Conservation (phyloP, 2,888 invertebrate species). For the Oscheius sp. region DNA sequence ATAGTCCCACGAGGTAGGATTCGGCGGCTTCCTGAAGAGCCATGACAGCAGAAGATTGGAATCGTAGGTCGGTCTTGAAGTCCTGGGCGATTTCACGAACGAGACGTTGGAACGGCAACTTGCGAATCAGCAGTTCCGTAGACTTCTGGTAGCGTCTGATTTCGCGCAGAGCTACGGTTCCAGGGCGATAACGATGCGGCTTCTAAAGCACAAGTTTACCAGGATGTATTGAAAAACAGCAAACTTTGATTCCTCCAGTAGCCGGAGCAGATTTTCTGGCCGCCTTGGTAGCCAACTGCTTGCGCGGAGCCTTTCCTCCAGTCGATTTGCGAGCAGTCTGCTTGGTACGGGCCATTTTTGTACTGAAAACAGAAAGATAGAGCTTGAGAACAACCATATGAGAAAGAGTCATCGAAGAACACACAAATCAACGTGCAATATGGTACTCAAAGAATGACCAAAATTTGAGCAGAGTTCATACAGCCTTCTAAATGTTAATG, state of each 20-base stretch:
- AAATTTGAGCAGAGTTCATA: too few relatives aligned
- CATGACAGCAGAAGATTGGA: conserved; percentile 61
- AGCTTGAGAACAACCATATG: too few relatives aligned
- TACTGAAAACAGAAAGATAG: too few relatives aligned
- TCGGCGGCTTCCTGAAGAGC: conserved; percentile 47
- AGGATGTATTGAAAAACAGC: too few relatives aligned
- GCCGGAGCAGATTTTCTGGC: conserved; percentile 94
- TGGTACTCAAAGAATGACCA: too few relatives aligned
- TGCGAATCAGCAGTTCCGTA: conserved; percentile 21
- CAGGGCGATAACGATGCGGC: conserved; percentile 14
- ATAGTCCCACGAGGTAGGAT: too few relatives aligned
- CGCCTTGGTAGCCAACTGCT: conserved; percentile 76
- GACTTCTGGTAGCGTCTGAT: conserved; percentile 25
- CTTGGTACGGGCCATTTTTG: conserved; percentile 57
- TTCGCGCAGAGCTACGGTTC: conserved; percentile 17
- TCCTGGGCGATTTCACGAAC: conserved; percentile 65
- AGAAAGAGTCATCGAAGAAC: too few relatives aligned
- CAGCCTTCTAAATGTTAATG: too few relatives aligned
- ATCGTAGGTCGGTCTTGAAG: conserved; percentile 65
- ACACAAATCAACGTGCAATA: too few relatives aligned
- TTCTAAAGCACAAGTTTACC: too few relatives aligned
- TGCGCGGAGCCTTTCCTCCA: conserved; percentile 59
- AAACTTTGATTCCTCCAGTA: conserved; percentile 83
- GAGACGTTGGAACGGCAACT: conserved; percentile 47
- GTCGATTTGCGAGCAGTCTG: conserved; percentile 57